Conservation (phyloP, 1,140 invertebrate species). For the Pogonomyrmex californicus region DNA sequence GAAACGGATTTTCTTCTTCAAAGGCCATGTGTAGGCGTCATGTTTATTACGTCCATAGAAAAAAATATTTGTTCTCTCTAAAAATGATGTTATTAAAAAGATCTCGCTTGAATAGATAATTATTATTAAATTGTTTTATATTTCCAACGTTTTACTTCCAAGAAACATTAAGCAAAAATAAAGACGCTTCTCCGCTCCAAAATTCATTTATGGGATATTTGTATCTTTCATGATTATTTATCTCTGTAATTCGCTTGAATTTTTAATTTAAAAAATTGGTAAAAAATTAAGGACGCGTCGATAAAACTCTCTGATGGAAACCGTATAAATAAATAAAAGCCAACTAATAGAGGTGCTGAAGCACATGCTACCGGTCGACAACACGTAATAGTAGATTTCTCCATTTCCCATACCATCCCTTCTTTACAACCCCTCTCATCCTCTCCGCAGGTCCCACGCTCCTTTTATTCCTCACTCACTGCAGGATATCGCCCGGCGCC, state of each 20-base stretch:
- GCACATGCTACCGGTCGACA: constrained; percentile 4
- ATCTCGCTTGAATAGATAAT: not conserved
- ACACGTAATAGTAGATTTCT: constrained; percentile 48
- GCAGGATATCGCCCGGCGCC: constrained; percentile 55
- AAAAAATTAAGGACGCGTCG: not conserved
- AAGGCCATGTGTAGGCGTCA: not conserved
- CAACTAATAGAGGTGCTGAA: not conserved
- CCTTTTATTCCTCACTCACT: constrained; percentile 57
- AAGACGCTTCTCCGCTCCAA: not conserved
- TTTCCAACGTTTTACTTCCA: not conserved
- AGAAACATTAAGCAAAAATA: not conserved
- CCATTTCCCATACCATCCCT: constrained; percentile 27
- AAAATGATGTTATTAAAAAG: not conserved
- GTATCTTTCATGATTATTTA: not conserved
- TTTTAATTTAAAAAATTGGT: not conserved
- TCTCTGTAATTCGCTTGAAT: not conserved
- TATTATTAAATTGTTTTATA: not conserved
- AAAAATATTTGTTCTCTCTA: not conserved
- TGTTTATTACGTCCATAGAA: not conserved
- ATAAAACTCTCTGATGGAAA: not conserved
- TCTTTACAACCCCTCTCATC: not conserved
- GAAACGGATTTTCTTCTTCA: not conserved
- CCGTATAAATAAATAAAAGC: constrained; percentile 30
- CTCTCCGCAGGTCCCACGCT: constrained; percentile 4
- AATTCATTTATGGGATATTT: not conserved